Percentiles rank a stretch among this genome's conserved stretches.
Conservation (phyloP, 2,797 vertebrate genomes). For the Adrianichthys oophorus region DNA sequence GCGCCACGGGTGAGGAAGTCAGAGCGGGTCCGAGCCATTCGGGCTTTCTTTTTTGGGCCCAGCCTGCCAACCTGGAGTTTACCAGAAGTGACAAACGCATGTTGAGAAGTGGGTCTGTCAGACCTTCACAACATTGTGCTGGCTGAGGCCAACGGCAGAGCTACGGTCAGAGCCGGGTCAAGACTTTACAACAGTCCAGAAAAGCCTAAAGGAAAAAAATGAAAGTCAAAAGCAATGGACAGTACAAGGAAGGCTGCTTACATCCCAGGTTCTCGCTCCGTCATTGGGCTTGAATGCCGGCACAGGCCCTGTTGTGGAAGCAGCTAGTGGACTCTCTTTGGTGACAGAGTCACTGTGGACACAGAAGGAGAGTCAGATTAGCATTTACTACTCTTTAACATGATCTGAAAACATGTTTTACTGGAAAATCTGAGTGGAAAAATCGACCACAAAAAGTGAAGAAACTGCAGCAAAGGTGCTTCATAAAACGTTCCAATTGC, state of each 20-base stretch:
- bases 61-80: slow-evolving; percentile 91
- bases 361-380: slow-evolving; percentile 55
- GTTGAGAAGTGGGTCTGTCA: slow-evolving; percentile 55
- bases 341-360: slow-evolving; percentile 74
- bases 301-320: slow-evolving; percentile 47
- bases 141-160: slow-evolving; percentile 9
- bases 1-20: slow-evolving; percentile 98
- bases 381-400: no score
- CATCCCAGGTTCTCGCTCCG: slow-evolving; percentile 68
- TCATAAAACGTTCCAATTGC: no score
- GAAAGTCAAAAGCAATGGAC: slow-evolving; percentile 12
- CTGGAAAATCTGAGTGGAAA: no score
- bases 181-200: slow-evolving; percentile 27
- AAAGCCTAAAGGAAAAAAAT: slow-evolving; percentile 26
- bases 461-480: no score
- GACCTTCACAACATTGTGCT: slow-evolving; percentile 17
- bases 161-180: neutral
- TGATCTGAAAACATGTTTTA: no score
- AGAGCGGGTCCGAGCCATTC: slow-evolving; percentile 98
- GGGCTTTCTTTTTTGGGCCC: slow-evolving; percentile 96
- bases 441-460: no score
- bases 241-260: slow-evolving; percentile 29
- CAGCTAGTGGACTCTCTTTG: slow-evolving; percentile 64
- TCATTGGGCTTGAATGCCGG: slow-evolving; percentile 57
- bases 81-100: slow-evolving; percentile 78